Base-by-base conservation (phyloP, 2,797 vertebrate genomes). In the Chelon labrosus region DNA sequence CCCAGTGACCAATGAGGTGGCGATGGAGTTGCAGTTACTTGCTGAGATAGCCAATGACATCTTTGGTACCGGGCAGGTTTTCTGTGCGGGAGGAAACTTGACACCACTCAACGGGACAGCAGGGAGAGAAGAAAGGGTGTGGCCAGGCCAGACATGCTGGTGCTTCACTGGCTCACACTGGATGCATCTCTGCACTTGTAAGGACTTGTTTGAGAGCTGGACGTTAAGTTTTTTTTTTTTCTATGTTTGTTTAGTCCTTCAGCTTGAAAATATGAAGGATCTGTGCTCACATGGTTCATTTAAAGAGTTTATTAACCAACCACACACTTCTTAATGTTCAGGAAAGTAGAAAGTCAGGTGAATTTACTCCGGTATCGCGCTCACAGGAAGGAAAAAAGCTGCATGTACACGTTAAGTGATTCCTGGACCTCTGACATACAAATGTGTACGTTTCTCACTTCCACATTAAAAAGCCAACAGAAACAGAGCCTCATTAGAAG, bases 61-160 rank as follows among this genome's bases (percentile, higher is more conserved):
- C 68, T 75, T 84, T 92, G 91, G 86, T 89, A 91, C 86, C 20
- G 58, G 85, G 91, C 88, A 93, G 88, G 84, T 85, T 92, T 90
- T 78, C 80, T 85, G 68, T 66, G 82, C 75, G 7, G 80, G 85
- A 82, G 83, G 91, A 88, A 93, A 93, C 88, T 75, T 60, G 83
- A 93, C 85, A 92, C 91, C 85, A 79, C 79, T 86, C 87, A 71
- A 73, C 54, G 80, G 90, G 85, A 81, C 82, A 70, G 78, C 49
- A 56, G 77, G 69, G 69, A 55, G 78, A 83, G 70, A 80, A 80
- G 70, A 78, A 85, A 90, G 88, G 91, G 91, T 89, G 91, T 86
- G 90, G 89, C 79, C 61, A 42, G 80, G 67, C 73, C 85, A 91
- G 84, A 91, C 90, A 87, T 76, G 71, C 86, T 90, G 87, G 86